Percentiles rank a stretch among this genome's conserved stretches.
phyloP scores from a whole-genome alignment of 1,140 invertebrate genomes.

The Polypedilum vanderplanki region DNA sequence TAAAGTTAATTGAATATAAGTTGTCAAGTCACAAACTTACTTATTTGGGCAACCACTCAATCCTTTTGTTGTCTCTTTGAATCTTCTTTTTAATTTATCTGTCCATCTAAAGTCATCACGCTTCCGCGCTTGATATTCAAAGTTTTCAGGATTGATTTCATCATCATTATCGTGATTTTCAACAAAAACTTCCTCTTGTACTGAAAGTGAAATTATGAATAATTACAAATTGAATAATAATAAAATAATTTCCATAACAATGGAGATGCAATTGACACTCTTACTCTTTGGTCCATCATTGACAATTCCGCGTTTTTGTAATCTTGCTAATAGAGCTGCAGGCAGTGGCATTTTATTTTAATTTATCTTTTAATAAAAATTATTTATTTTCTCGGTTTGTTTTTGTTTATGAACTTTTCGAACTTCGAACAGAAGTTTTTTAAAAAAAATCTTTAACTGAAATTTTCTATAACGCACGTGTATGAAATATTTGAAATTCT shows the following conservation, averaged over 20 bases:
- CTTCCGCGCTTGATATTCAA: slow-evolving; percentile 38
- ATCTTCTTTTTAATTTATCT: slow-evolving; percentile 46
- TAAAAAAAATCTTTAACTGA: too few relatives aligned
- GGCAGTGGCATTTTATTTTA: slow-evolving; percentile 70
- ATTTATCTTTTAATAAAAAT: not conserved
- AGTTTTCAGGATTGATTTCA: slow-evolving; percentile 34
- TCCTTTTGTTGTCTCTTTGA: slow-evolving; percentile 52
- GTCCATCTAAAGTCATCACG: slow-evolving; percentile 46
- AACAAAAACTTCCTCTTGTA: slow-evolving; percentile 74
- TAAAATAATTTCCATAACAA: slow-evolving; percentile 30
- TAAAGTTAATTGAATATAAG: not conserved
- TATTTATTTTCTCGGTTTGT: not conserved
- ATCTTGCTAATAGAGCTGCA: slow-evolving; percentile 70
- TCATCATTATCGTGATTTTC: slow-evolving; percentile 68
- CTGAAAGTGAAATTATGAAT: slow-evolving; percentile 36
- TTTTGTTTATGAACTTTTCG: too few relatives aligned
- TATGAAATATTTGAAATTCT: too few relatives aligned
- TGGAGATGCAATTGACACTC: slow-evolving; percentile 30
- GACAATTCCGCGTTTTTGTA: slow-evolving; percentile 78
- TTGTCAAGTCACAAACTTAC: not conserved
- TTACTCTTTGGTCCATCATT: slow-evolving; percentile 39
- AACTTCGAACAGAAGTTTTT: too few relatives aligned
- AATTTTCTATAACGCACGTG: too few relatives aligned
- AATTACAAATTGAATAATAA: slow-evolving; percentile 33
- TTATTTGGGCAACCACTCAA: slow-evolving; percentile 90